A percentile compares a stretch with the other conserved stretches of the same genome.
phyloP scores from a whole-genome alignment of 2,888 invertebrate genomes.

The Gryllus longicercus region DNA sequence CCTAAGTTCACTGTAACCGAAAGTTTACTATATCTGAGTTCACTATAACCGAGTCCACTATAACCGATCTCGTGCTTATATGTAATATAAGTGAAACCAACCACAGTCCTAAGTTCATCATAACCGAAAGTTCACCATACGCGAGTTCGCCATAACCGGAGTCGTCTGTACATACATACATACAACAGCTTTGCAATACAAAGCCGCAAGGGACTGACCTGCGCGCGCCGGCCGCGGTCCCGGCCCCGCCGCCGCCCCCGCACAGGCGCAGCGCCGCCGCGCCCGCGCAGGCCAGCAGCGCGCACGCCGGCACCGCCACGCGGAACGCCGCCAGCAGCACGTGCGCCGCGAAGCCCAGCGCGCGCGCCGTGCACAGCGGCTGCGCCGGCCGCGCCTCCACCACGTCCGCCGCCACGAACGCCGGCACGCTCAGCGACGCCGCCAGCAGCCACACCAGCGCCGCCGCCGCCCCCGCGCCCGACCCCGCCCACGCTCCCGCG shows the following conservation, averaged over 20 bases:
- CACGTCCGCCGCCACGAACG: background rate
- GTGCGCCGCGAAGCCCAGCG: background rate
- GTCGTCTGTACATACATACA: no score
- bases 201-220: background rate
- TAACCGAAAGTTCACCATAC: no score
- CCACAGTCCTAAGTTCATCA: no score
- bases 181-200: no score
- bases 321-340: background rate
- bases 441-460: background rate
- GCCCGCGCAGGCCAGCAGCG: background rate
- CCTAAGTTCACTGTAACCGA: no score
- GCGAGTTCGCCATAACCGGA: no score
- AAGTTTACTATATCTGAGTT: no score
- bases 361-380: background rate
- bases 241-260: background rate
- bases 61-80: no score
- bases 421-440: constrained; percentile 1
- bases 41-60: no score
- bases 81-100: no score
- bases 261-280: background rate
- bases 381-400: background rate
- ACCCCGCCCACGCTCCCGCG: no score
- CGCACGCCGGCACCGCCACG: background rate
- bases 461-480: background rate
- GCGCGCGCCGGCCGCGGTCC: background rate